Evolutionary conservation across 1,140 invertebrate genomes (phyloP).

Genomic region (Drosophila erecta): DNA sequence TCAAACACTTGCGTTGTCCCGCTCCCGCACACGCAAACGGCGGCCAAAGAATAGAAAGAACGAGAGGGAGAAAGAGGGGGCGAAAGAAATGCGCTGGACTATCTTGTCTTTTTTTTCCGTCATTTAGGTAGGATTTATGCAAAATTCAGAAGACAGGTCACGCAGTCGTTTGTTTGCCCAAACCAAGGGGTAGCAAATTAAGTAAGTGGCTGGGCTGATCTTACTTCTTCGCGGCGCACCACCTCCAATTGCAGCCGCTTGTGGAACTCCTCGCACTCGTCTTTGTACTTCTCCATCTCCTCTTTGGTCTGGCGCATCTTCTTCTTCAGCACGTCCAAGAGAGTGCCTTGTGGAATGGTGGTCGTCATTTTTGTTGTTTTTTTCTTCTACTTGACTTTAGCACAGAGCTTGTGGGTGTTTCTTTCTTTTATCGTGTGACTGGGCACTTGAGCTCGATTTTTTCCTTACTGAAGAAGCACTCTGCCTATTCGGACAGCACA

Average conservation of each 20-base stretch:
- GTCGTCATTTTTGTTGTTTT: constrained; percentile 90
- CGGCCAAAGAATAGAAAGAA: constrained; percentile 1
- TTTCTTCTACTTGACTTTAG: constrained; percentile 65
- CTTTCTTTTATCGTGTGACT: constrained; percentile 21
- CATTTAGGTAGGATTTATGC: constrained; percentile 49
- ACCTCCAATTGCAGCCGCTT: constrained; percentile 95
- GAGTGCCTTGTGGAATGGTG: constrained; percentile 93
- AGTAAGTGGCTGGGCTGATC: constrained; percentile 69
- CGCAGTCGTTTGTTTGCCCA: constrained; percentile 33
- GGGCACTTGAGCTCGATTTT: constrained; percentile 60
- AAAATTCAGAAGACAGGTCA: constrained; percentile 49
- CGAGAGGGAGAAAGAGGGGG: constrained; percentile 31
- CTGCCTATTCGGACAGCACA: constrained; percentile 60
- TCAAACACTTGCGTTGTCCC: constrained; percentile 38
- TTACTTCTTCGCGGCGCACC: constrained; percentile 97
- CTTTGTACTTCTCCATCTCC: constrained; percentile 98
- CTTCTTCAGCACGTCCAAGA: constrained; percentile 98
- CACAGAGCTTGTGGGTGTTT: constrained; percentile 73
- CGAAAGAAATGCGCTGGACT: constrained; percentile 53
- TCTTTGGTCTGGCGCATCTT: constrained; percentile 99
- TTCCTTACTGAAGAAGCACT: constrained; percentile 49
- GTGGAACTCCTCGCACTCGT: constrained; percentile 96
- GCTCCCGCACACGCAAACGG: constrained; percentile 34
- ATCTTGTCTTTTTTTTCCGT: constrained; percentile 29
- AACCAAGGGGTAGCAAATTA: constrained; percentile 45